A percentile compares a stretch with the other conserved stretches of the same genome.
These are phyloP conservation scores for Platalea minor DNA, from an alignment of 2,797 vertebrate species.

Conservation along the genomic window DNA sequence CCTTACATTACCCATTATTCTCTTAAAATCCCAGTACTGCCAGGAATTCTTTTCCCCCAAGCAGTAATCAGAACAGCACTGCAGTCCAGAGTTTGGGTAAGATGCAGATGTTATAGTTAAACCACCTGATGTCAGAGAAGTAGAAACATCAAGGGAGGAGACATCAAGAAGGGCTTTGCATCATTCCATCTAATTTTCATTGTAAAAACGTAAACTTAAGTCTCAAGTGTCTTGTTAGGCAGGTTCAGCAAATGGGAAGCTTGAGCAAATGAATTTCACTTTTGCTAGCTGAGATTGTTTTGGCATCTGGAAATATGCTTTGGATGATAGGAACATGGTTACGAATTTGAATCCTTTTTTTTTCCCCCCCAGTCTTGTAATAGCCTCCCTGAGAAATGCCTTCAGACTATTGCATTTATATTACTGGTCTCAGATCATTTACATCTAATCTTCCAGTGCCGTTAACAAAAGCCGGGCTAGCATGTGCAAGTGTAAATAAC, in stretches of 20 bases:
- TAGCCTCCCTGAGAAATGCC: slow-evolving; percentile 46
- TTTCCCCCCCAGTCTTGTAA: background rate
- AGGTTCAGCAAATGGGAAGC: slow-evolving; percentile 53
- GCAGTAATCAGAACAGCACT: background rate
- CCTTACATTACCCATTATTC: background rate
- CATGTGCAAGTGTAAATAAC: slow-evolving; percentile 53
- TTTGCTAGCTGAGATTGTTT: slow-evolving; percentile 48
- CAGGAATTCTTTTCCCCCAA: background rate
- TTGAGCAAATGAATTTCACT: slow-evolving; percentile 44
- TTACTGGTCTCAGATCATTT: slow-evolving; percentile 36
- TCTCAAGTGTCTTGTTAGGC: slow-evolving; percentile 66
- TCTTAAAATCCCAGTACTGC: background rate
- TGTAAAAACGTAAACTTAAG: slow-evolving; percentile 51
- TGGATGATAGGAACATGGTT: background rate
- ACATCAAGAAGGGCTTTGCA: slow-evolving; percentile 18
- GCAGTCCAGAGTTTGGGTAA: background rate
- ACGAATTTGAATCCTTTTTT: background rate
- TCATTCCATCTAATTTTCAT: slow-evolving; percentile 48
- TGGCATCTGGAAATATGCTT: slow-evolving; percentile 46
- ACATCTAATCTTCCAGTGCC: slow-evolving; percentile 19
- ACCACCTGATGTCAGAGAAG: slow-evolving; percentile 4
- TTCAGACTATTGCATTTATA: slow-evolving; percentile 30
- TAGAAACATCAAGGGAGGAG: background rate
- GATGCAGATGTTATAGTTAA: background rate
- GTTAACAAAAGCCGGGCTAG: slow-evolving; percentile 41